phyloP scores from a whole-genome alignment of 2,888 invertebrate genomes.

The Volucella inflata region DNA sequence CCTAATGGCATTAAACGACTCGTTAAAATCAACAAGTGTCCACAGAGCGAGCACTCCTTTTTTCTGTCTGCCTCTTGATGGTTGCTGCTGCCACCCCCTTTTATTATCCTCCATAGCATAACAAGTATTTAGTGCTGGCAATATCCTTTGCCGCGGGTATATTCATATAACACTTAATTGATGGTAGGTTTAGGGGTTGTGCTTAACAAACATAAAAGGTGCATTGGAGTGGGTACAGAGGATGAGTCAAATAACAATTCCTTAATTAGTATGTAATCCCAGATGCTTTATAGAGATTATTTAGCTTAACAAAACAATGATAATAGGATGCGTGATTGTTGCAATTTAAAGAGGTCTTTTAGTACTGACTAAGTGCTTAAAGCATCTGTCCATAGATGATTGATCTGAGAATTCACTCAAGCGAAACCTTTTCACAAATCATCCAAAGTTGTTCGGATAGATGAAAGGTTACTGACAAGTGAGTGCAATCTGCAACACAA shows the following conservation, averaged over 20 bases:
- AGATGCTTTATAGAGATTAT: neutral
- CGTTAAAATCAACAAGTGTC: constrained; percentile 44
- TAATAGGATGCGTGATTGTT: neutral
- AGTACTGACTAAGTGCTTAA: neutral
- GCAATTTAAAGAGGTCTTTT: neutral
- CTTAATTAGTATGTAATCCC: neutral
- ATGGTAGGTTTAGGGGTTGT: neutral
- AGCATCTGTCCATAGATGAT: neutral
- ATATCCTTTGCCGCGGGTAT: constrained; percentile 31
- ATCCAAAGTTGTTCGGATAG: neutral
- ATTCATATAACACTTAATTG: constrained; percentile 31
- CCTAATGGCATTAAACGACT: constrained; percentile 19
- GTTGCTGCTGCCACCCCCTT: neutral
- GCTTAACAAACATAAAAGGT: neutral
- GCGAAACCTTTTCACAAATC: neutral
- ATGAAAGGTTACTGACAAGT: neutral
- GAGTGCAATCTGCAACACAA: constrained; percentile 14
- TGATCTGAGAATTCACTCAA: constrained; percentile 22
- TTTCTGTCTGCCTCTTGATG: neutral
- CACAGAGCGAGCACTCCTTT: constrained; percentile 4
- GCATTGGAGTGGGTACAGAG: neutral
- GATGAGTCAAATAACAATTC: neutral
- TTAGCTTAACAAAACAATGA: neutral
- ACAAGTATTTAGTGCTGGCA: constrained; percentile 56
- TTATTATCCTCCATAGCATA: constrained; percentile 16